phyloP scores from a whole-genome alignment of 2,797 vertebrate species.

The Bothrops alternatus region DNA sequence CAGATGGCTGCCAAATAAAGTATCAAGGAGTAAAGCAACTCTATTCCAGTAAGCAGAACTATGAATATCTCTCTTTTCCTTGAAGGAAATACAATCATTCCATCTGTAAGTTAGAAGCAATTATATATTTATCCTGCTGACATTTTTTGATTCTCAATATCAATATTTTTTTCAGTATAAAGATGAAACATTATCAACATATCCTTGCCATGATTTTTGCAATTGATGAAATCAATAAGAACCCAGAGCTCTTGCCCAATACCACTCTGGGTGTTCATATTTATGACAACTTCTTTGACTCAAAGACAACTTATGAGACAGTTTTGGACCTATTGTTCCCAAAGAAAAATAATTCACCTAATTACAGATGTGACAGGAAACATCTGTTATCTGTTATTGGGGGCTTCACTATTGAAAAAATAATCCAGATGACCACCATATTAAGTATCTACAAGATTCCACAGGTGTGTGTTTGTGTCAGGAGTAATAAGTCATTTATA shows the following conservation, averaged over 20 bases:
- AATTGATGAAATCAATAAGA: constrained; percentile 5
- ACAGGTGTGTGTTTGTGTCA: background rate
- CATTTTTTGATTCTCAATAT: background rate
- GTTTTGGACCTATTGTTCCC: constrained; percentile 1
- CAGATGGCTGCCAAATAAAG: background rate
- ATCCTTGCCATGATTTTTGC: background rate
- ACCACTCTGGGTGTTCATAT: background rate
- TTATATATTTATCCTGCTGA: background rate
- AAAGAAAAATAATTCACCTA: background rate
- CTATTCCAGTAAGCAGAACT: background rate
- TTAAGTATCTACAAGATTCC: constrained; percentile 9
- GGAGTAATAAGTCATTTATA: too few relatives aligned
- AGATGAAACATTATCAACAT: background rate
- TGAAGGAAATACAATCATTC: background rate
- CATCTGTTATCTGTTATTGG: background rate
- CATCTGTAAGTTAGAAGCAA: background rate
- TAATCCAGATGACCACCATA: background rate
- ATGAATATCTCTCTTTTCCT: background rate
- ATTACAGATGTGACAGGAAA: background rate
- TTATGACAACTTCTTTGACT: background rate
- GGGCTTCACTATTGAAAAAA: background rate
- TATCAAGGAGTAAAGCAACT: background rate
- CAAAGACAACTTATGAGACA: background rate
- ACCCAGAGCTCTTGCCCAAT: background rate
- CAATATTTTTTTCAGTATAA: background rate